Evolutionary conservation across 1,140 invertebrate species (phyloP).

Genomic region (Neodiprion pinetum): DNA sequence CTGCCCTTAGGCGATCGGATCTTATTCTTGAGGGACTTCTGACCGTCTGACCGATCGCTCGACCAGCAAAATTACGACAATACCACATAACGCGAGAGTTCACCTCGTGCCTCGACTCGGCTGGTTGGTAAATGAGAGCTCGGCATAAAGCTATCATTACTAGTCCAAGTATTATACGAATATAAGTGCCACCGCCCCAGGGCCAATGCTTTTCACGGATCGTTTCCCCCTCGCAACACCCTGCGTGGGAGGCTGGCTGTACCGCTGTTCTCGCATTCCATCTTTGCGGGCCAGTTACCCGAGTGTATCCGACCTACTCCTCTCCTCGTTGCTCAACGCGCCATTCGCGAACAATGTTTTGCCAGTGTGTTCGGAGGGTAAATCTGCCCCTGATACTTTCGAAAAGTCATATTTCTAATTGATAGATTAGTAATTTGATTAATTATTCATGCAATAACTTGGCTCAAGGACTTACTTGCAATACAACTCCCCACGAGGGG

Average conservation of each 20-base stretch:
- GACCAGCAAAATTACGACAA: neutral
- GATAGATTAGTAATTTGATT: too few relatives aligned
- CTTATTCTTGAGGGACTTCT: neutral
- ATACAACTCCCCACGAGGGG: constrained; percentile 73
- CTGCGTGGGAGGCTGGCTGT: neutral
- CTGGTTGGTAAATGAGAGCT: neutral
- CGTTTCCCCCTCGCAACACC: neutral
- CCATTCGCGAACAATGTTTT: too few relatives aligned
- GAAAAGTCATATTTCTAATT: too few relatives aligned
- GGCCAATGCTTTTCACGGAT: constrained; percentile 1
- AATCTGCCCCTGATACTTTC: too few relatives aligned
- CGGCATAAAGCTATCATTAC: neutral
- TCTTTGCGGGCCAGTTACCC: neutral
- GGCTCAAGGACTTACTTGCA: constrained; percentile 80
- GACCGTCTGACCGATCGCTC: neutral
- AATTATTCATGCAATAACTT: too few relatives aligned
- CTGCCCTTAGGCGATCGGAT: too few relatives aligned
- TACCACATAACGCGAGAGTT: constrained; percentile 1
- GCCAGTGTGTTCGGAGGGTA: too few relatives aligned
- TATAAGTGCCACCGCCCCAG: constrained; percentile 4
- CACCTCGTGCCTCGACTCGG: neutral
- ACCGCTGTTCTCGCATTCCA: neutral
- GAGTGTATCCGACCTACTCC: too few relatives aligned
- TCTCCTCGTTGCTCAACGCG: too few relatives aligned
- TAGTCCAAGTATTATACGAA: constrained; percentile 3